phyloP scores from a whole-genome alignment of 1,140 invertebrate species.

The Araneus ventricosus region DNA sequence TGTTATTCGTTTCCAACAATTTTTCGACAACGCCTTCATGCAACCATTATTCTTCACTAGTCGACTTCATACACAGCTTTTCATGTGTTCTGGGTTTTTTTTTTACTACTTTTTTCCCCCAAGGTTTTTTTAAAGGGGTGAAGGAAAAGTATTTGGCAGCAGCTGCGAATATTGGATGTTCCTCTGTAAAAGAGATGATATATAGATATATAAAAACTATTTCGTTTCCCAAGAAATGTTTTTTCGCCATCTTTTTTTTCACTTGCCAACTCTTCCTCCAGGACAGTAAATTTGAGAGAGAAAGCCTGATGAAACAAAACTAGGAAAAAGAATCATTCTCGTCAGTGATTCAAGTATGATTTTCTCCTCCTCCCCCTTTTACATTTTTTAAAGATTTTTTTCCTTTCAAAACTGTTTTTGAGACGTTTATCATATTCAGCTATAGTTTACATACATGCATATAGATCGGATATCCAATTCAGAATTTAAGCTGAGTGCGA shows the following conservation, averaged over 20 bases:
- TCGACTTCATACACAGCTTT: constrained; percentile 48
- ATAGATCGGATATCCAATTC: constrained; percentile 19
- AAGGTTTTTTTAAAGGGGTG: not conserved
- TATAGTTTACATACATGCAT: constrained; percentile 22
- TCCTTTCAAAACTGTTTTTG: not conserved
- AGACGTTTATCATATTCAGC: constrained; percentile 12
- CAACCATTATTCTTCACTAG: constrained; percentile 63
- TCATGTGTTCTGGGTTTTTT: constrained; percentile 39
- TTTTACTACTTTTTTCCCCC: not conserved
- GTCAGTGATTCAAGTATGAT: not conserved
- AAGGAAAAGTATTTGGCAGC: constrained; percentile 40
- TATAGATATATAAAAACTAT: constrained; percentile 49
- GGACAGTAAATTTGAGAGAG: constrained; percentile 12
- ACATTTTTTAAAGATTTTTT: not conserved
- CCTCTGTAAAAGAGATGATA: constrained; percentile 30
- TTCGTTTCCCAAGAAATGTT: not conserved
- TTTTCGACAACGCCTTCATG: constrained; percentile 10
- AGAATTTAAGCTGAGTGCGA: not conserved
- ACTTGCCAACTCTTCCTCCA: not conserved
- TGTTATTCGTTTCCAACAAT: constrained; percentile 48
- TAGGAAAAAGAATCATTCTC: constrained; percentile 5
- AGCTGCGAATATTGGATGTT: constrained; percentile 71
- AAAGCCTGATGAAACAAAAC: constrained; percentile 10
- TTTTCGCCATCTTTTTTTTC: not conserved
- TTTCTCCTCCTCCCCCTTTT: not conserved